Evolutionary conservation across 2,113 vertebrate genomes (phyloP).

Genomic region (Spilogale gracilis): DNA sequence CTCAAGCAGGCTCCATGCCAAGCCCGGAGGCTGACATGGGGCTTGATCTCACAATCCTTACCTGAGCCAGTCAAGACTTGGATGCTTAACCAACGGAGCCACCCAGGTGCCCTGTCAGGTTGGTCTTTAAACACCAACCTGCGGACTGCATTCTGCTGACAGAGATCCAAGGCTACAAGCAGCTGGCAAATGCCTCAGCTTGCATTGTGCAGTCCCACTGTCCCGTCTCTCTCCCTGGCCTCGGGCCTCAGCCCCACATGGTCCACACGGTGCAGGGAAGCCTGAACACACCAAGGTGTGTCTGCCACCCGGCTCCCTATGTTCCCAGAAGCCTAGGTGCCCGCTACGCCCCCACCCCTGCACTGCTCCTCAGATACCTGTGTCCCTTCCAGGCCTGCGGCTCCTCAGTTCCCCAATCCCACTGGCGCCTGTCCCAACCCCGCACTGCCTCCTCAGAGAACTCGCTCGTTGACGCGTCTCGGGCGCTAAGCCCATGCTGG

Average conservation of each 20-base stretch:
- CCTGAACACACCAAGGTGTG: neutral
- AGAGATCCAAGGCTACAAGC: neutral
- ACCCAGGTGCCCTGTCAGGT: neutral
- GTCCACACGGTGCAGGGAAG: neutral
- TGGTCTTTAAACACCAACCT: neutral
- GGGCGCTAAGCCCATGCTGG: neutral
- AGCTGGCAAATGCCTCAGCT: neutral
- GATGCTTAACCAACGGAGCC: neutral
- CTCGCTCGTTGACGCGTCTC: rapidly evolving
- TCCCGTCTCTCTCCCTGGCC: neutral
- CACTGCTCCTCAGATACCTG: neutral
- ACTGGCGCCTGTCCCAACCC: neutral
- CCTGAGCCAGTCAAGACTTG: neutral
- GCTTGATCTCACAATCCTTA: neutral
- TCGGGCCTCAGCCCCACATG: neutral
- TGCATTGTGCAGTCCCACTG: neutral
- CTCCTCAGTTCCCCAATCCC: neutral
- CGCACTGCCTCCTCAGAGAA: neutral
- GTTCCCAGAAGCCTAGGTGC: neutral
- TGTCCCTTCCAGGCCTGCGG: neutral
- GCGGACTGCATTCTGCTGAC: neutral
- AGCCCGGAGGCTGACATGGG: neutral
- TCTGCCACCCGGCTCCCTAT: neutral
- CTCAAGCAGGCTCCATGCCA: neutral
- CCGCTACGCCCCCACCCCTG: neutral